A percentile compares a stretch with the other conserved stretches of the same genome.
These are phyloP conservation scores for Julus scanicus DNA, from an alignment of 2,888 invertebrate species.

Conservation along the genomic window DNA sequence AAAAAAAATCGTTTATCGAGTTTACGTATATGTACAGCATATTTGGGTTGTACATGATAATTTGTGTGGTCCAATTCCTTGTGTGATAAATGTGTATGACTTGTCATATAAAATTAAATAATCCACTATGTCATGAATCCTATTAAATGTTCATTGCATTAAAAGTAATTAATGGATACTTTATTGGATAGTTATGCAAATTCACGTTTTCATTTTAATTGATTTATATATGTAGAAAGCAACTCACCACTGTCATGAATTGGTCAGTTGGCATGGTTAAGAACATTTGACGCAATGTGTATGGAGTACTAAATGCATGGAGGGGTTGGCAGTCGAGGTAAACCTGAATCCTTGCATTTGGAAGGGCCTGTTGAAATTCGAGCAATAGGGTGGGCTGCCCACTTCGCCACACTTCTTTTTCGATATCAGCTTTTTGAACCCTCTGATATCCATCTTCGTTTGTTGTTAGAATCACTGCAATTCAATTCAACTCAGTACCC, in stretches of 20 bases:
- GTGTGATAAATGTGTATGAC: too few species aligned
- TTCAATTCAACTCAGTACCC: too few species aligned
- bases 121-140: too few species aligned
- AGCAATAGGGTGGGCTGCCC: slow-evolving; percentile 53
- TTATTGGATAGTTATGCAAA: background rate
- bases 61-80: too few species aligned
- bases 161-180: too few species aligned
- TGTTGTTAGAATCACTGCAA: slow-evolving; percentile 53
- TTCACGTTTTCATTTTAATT: background rate
- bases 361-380: slow-evolving; percentile 53
- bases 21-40: background rate
- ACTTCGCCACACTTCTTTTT: slow-evolving; percentile 56
- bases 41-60: background rate
- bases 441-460: slow-evolving; percentile 52
- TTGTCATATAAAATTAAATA: too few species aligned
- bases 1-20: background rate
- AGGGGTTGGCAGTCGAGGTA: slow-evolving; percentile 55
- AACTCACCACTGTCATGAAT: slow-evolving; percentile 55
- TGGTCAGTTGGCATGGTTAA: slow-evolving; percentile 47
- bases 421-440: slow-evolving; percentile 55
- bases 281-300: slow-evolving; percentile 54
- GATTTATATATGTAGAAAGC: background rate
- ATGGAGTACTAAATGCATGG: slow-evolving; percentile 52
- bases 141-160: too few species aligned
- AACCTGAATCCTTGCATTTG: slow-evolving; percentile 53